Base-by-base conservation (phyloP, 2,888 invertebrate genomes). In the Acanthococcus lagerstroemiae region DNA sequence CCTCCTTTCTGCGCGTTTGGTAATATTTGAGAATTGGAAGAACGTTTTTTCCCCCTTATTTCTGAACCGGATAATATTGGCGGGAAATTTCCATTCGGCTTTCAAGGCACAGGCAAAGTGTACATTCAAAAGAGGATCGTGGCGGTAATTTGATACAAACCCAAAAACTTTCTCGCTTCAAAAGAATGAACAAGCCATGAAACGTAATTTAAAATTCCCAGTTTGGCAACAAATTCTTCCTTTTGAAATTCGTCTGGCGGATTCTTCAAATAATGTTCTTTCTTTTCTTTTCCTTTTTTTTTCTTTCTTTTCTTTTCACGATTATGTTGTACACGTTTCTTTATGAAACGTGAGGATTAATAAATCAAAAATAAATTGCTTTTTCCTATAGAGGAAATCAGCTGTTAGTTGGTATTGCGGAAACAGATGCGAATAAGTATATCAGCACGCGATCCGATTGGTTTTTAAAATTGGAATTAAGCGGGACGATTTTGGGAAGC, bases 151-250 rank as follows among this genome's bases (percentile, higher is more conserved):
- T 61, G 61, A 61, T 61, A 22, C 52, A 22, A 21, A 61, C 52
- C 52, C 61, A 52, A 61, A n/a, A 61, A 61, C 17, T 48, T 61
- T 61, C n/a, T n/a, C 50, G 52, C 46, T 37, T 52, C 52, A 12
- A 52, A 52, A 61, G 30, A 52, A 61, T 52, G 21, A 24, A 26
- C 21, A 61, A 61, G 52, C 61, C 50, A 61, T 52, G 52, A 52
- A 61, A 61, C 30, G 52, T 61, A 61, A 61, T 61, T 61, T 61
- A 52, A 52, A 52, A 61, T 61, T 61, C 61, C 52, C 52, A 61
- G 52, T 61, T 61, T 52, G 52, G 52, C 61, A 52, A 50, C 61
- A 52, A 61, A 61, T 61, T 30, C 48, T 61, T 55, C 55, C 17
- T 27, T 9, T 61, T 61, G 50, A 52, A 52, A 52, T 61, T 61